phyloP scores from a whole-genome alignment of 2,888 invertebrate genomes.

The Orthosia gracilis region DNA sequence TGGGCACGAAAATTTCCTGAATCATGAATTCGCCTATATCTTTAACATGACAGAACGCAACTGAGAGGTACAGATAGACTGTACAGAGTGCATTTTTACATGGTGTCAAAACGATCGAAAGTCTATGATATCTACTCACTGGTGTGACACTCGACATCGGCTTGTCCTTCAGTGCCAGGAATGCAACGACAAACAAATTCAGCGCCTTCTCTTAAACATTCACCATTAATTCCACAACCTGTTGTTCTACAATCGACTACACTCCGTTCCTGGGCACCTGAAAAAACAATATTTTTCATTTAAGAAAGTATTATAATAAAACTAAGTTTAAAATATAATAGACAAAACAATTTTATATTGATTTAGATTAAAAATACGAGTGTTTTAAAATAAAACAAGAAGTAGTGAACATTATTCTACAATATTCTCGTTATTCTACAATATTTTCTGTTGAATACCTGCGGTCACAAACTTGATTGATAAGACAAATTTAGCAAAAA shows the following conservation, averaged over 20 bases:
- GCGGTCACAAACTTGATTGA: background rate
- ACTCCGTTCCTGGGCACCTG: conserved; percentile 91
- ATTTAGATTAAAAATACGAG: background rate
- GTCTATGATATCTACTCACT: conserved; percentile 82
- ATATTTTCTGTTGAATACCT: background rate
- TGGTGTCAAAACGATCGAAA: conserved; percentile 75
- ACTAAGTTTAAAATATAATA: background rate
- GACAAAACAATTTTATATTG: background rate
- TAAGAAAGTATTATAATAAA: background rate
- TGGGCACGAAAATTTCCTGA: conserved; percentile 16
- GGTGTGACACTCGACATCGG: conserved; percentile 93
- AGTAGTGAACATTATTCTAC: background rate
- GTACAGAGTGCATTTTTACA: conserved; percentile 89
- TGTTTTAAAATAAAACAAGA: background rate
- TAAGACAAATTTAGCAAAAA: background rate
- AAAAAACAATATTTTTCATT: conserved; percentile 38
- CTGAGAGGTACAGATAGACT: conserved; percentile 52
- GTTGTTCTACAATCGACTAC: conserved; percentile 95
- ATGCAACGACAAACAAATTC: conserved; percentile 96
- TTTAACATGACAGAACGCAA: conserved; percentile 43
- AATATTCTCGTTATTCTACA: background rate
- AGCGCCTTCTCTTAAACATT: conserved; percentile 96
- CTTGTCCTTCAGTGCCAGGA: conserved; percentile 94
- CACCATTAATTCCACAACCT: conserved; percentile 96
- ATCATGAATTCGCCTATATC: conserved; percentile 46